phyloP scores from a whole-genome alignment of 2,113 vertebrate species.

The Phainopepla nitens region DNA sequence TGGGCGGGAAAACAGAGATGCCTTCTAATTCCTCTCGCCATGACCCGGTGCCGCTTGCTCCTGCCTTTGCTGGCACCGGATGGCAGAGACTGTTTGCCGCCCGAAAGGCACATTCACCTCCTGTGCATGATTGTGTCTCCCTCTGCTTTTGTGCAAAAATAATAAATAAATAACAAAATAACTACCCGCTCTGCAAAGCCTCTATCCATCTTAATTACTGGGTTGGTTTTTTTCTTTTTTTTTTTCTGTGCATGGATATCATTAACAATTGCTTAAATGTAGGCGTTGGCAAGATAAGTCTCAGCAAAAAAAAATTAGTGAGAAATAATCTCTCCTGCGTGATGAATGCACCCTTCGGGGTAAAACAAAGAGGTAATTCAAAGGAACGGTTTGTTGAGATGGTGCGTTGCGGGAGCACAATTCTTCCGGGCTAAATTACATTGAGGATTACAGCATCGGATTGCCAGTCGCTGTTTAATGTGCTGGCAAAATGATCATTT shows the following conservation, averaged over 20 bases:
- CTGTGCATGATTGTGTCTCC: background rate
- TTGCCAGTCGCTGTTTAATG: constrained; percentile 24
- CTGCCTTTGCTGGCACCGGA: background rate
- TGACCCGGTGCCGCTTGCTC: background rate
- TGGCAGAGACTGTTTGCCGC: background rate
- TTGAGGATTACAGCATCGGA: background rate
- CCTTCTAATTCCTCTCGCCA: constrained; percentile 29
- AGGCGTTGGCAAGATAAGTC: background rate
- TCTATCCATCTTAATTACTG: background rate
- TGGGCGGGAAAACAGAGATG: constrained; percentile 52
- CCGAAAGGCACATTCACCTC: background rate
- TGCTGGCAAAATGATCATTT: constrained; percentile 43
- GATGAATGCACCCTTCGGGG: constrained; percentile 40
- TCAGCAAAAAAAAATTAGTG: constrained; percentile 5
- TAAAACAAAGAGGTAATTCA: constrained; percentile 65
- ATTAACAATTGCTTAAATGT: constrained; percentile 34
- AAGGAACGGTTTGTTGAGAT: constrained; percentile 25
- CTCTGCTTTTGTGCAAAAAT: background rate
- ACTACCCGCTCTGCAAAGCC: background rate
- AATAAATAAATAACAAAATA: background rate
- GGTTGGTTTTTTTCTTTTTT: background rate
- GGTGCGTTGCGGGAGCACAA: constrained; percentile 2
- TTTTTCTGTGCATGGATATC: background rate
- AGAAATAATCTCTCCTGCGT: background rate
- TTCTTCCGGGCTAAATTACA: constrained; percentile 31